A percentile compares a stretch with the other conserved stretches of the same genome.
Conservation (phyloP, 2,888 invertebrate species). For the Rhagophthalmus giganteus region DNA sequence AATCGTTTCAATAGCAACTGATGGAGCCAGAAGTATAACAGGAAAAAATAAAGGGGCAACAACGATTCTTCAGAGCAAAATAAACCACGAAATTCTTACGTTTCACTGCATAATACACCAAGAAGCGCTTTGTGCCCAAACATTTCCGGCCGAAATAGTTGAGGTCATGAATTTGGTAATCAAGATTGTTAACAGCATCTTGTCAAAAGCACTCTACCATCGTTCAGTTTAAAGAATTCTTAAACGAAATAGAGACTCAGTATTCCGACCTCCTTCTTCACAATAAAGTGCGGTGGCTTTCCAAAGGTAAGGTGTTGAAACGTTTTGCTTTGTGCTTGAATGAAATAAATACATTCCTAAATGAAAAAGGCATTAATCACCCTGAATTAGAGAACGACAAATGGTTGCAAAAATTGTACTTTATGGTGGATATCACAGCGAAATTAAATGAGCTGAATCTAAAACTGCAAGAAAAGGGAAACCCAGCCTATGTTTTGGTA, state of each 20-base stretch:
- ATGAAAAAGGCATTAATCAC: conserved; percentile 42
- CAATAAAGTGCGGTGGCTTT: neutral
- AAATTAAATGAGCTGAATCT: conserved; percentile 44
- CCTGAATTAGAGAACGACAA: conserved; percentile 40
- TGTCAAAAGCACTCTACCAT: conserved; percentile 39
- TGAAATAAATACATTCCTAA: conserved; percentile 42
- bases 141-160: conserved; percentile 39
- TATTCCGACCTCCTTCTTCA: neutral
- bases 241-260: conserved; percentile 5
- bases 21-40: conserved; percentile 33
- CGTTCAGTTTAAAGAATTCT: conserved; percentile 40
- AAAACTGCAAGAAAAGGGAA: conserved; percentile 43
- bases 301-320: neutral
- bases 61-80: conserved; percentile 38
- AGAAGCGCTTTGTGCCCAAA: conserved; percentile 25
- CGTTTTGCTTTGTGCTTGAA: conserved; percentile 28
- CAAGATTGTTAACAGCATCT: conserved; percentile 32
- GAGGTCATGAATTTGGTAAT: conserved; percentile 35
- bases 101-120: conserved; percentile 43
- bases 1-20: conserved; percentile 37
- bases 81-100: conserved; percentile 32
- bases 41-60: conserved; percentile 29
- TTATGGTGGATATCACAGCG: conserved; percentile 42
- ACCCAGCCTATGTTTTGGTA: conserved; percentile 35
- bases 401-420: conserved; percentile 43